phyloP scores from a whole-genome alignment of 2,888 invertebrate genomes.

The Augochlorella aurata region DNA sequence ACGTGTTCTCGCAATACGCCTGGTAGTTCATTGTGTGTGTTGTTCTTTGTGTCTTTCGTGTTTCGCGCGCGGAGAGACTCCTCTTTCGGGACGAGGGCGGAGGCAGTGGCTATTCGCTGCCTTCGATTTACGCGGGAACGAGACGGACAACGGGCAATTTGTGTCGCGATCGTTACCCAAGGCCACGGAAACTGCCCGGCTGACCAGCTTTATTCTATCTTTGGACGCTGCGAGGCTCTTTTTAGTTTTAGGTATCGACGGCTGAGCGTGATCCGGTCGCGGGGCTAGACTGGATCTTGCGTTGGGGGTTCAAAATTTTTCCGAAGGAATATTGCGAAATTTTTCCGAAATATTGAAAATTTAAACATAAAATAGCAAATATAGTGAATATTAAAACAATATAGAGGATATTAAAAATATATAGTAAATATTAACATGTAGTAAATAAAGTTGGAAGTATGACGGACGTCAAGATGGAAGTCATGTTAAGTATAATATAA shows the following conservation, averaged over 20 bases:
- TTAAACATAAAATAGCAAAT: no score
- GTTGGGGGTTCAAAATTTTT: no score
- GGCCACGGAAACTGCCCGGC: neutral
- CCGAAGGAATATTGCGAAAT: no score
- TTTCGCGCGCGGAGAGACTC: neutral
- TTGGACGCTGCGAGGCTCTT: neutral
- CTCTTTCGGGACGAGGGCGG: neutral
- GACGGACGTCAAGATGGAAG: no score
- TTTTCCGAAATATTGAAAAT: no score
- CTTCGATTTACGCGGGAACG: neutral
- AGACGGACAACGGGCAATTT: neutral
- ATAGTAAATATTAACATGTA: no score
- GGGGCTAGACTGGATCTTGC: no score
- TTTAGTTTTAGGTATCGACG: neutral
- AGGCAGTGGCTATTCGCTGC: neutral
- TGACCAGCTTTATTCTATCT: neutral
- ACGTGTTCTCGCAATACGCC: constrained; percentile 81
- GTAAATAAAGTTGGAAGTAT: no score
- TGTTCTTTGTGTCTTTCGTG: constrained; percentile 37
- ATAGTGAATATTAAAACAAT: no score
- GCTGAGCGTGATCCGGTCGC: neutral
- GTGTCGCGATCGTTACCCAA: neutral
- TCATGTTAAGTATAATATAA: no score
- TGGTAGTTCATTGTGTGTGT: constrained; percentile 70
- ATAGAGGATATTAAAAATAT: no score